These are phyloP conservation scores for Connochaetes taurinus DNA, from an alignment of 2,113 vertebrate species.

Conservation along the genomic window DNA sequence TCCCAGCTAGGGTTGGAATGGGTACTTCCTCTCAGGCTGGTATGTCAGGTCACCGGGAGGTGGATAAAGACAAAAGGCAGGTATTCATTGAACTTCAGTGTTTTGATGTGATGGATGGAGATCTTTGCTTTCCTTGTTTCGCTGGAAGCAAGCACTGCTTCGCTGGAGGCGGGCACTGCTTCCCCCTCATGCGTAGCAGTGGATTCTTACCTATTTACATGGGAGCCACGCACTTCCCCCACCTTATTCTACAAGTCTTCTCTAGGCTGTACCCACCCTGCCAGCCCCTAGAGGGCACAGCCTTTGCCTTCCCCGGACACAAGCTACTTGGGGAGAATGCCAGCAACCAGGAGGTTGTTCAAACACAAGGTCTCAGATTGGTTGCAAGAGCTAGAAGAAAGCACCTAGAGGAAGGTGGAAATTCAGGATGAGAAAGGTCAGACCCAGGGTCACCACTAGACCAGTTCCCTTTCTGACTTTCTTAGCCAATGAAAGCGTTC, in stretches of 20 bases:
- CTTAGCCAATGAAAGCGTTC: background rate
- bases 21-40: background rate
- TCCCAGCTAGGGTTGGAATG: background rate
- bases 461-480: background rate
- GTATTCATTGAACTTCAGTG: constrained; percentile 42
- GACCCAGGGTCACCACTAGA: too few species aligned
- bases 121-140: background rate
- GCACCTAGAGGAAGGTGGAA: background rate
- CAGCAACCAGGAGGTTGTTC: background rate
- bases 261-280: background rate
- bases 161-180: background rate
- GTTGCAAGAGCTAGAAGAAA: background rate
- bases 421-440: background rate
- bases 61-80: constrained; percentile 2
- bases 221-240: too few species aligned
- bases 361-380: background rate
- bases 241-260: background rate
- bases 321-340: background rate
- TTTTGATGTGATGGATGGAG: background rate
- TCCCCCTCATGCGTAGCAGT: background rate
- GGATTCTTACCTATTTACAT: background rate
- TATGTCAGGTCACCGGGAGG: background rate
- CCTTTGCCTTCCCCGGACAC: too few species aligned
- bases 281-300: background rate
- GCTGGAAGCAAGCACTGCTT: background rate